phyloP scores from a whole-genome alignment of 2,113 vertebrate species.

The Clarias batrachus region DNA sequence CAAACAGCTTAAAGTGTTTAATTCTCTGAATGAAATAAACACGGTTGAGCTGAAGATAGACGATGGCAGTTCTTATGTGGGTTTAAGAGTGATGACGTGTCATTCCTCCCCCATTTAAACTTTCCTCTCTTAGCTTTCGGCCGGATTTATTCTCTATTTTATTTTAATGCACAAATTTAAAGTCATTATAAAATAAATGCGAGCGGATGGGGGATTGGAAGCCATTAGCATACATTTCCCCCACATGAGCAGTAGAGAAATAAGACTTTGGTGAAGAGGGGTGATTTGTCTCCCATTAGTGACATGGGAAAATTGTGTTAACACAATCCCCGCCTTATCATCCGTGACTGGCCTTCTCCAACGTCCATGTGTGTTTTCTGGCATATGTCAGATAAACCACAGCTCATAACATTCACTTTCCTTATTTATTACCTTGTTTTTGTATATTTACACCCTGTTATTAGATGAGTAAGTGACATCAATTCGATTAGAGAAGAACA shows the following conservation, averaged over 20 bases:
- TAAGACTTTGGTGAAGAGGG: conserved; percentile 40
- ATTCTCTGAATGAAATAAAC: conserved; percentile 39
- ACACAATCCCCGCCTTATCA: conserved; percentile 36
- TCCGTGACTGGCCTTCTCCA: conserved; percentile 37
- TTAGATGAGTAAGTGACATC: conserved; percentile 26
- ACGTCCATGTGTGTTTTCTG: conserved; percentile 41
- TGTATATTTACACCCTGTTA: conserved; percentile 38
- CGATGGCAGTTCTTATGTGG: neutral
- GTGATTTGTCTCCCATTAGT: conserved; percentile 55
- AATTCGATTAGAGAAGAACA: conserved; percentile 38
- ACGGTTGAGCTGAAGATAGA: conserved; percentile 26
- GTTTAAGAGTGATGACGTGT: conserved; percentile 43
- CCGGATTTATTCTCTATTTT: conserved; percentile 50
- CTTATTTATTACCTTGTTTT: conserved; percentile 64
- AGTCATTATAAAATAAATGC: conserved; percentile 58
- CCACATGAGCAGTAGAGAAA: conserved; percentile 47
- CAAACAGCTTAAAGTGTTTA: conserved; percentile 30
- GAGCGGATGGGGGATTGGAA: conserved; percentile 48
- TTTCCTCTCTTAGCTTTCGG: conserved; percentile 29
- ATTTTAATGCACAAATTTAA: conserved; percentile 56
- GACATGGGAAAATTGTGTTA: conserved; percentile 52
- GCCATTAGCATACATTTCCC: conserved; percentile 58
- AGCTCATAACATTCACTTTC: conserved; percentile 59
- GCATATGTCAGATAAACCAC: conserved; percentile 49
- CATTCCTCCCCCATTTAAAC: conserved; percentile 17